These are phyloP conservation scores for Indicator indicator DNA, from an alignment of 2,113 vertebrate species.

Conservation along the genomic window DNA sequence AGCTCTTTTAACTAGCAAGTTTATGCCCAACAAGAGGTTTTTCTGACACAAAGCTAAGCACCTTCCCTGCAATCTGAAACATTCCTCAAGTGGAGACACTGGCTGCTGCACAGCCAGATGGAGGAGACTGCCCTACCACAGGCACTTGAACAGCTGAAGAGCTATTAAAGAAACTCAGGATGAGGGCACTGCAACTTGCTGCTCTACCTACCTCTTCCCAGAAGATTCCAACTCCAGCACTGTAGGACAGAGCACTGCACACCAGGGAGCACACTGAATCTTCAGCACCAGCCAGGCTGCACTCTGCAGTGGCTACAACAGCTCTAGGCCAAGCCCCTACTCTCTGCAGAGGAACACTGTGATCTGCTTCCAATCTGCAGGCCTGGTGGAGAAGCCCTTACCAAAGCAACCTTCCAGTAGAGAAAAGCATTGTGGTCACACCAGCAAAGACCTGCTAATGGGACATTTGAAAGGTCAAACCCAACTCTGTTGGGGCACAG, in stretches of 20 bases:
- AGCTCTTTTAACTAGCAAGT: neutral
- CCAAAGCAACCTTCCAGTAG: neutral
- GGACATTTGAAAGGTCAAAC: neutral
- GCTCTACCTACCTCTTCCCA: neutral
- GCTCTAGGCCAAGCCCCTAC: neutral
- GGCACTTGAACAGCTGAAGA: neutral
- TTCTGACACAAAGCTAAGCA: neutral
- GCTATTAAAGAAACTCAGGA: neutral
- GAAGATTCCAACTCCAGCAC: neutral
- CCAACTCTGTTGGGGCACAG: neutral
- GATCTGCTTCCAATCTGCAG: neutral
- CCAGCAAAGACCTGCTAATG: neutral
- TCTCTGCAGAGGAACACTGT: neutral
- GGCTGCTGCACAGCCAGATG: neutral
- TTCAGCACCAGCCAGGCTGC: neutral
- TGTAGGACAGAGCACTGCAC: neutral
- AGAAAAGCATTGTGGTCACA: fast-evolving
- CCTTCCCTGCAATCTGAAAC: neutral
- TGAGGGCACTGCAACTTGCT: neutral
- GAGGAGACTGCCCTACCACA: neutral
- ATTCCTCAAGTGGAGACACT: neutral
- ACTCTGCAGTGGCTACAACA: neutral
- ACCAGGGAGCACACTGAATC: neutral
- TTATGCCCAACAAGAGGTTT: neutral
- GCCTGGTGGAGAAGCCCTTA: neutral